Percentiles rank a stretch among this genome's conserved stretches.
These are phyloP conservation scores for Heterotis niloticus DNA, from an alignment of 2,113 vertebrate species.

Conservation along the genomic window DNA sequence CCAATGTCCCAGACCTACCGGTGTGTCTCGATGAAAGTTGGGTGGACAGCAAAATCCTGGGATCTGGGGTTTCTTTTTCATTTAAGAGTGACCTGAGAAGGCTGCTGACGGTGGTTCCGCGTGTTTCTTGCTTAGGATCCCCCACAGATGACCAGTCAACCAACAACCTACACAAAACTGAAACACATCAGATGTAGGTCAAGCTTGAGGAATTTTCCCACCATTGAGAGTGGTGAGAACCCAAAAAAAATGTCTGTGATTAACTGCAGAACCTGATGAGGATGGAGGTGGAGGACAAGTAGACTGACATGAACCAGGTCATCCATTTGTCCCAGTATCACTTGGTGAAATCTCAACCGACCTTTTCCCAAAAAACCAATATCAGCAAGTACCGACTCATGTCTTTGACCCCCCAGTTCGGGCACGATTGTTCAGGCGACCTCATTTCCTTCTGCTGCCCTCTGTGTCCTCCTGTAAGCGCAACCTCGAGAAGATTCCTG, in stretches of 20 bases:
- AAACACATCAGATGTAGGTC: no score
- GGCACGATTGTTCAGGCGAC: constrained; percentile 4
- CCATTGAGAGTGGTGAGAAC: no score
- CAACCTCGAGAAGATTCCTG: background rate
- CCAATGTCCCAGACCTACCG: no score
- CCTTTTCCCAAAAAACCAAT: background rate
- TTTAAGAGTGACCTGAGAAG: no score
- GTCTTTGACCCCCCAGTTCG: background rate
- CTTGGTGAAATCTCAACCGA: background rate
- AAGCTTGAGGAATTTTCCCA: no score
- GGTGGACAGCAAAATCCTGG: no score
- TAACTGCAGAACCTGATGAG: background rate
- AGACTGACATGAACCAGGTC: background rate
- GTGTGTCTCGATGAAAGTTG: no score
- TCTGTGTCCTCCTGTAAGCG: background rate
- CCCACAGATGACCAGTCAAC: no score
- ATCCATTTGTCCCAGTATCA: background rate
- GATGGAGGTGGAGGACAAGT: background rate
- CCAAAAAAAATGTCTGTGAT: background rate
- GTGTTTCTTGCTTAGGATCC: no score
- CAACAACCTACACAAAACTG: no score
- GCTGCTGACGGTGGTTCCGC: no score
- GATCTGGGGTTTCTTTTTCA: no score
- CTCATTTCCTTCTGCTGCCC: constrained; percentile 17
- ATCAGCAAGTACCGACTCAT: background rate